Evolutionary conservation across 2,797 vertebrate species (phyloP).

Genomic region (Avahi laniger): DNA sequence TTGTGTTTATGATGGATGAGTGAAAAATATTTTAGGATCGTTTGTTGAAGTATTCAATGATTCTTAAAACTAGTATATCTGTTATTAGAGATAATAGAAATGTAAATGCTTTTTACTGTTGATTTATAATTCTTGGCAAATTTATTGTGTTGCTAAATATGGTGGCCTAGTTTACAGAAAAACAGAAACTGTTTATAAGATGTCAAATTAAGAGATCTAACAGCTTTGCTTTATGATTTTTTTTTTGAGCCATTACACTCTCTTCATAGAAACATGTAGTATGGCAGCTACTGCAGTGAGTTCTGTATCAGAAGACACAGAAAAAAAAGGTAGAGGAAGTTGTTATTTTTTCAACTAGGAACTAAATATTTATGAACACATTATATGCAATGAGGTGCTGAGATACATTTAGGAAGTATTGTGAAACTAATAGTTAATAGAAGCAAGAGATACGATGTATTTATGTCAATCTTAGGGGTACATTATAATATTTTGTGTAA

Average conservation of each 20-base stretch:
- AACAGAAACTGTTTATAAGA: slow-evolving; percentile 35
- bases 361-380: background rate
- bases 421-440: background rate
- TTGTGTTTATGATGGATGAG: background rate
- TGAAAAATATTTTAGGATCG: background rate
- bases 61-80: background rate
- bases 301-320: background rate
- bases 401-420: background rate
- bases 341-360: background rate
- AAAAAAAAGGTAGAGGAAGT: no score
- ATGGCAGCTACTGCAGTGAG: background rate
- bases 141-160: slow-evolving; percentile 61
- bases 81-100: slow-evolving; percentile 15
- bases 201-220: slow-evolving; percentile 56
- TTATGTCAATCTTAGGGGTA: background rate
- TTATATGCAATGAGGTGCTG: background rate
- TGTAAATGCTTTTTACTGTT: background rate
- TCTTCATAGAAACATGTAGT: background rate
- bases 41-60: background rate
- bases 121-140: slow-evolving; percentile 59
- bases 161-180: slow-evolving; percentile 53
- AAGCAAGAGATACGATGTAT: background rate
- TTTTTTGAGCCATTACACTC: background rate
- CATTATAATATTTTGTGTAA: background rate
- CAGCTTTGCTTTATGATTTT: background rate